Base-by-base conservation (phyloP, 2,797 vertebrate species). In the Varecia variegata region DNA sequence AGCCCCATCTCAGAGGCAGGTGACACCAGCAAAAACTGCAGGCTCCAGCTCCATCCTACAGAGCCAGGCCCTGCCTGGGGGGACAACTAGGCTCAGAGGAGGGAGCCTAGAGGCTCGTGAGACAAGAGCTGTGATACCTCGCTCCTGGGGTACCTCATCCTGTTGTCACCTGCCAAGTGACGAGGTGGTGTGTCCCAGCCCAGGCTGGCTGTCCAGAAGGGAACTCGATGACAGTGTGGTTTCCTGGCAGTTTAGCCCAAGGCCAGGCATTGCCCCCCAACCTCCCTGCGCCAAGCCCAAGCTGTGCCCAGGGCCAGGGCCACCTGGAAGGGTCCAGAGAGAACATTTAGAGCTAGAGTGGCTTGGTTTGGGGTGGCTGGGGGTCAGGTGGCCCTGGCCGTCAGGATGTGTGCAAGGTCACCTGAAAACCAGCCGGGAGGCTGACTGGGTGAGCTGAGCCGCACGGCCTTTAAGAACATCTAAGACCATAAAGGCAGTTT, bases 1-100 rank as follows among this genome's bases (percentile, higher is more conserved):
- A 92, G 1, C 11, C 87, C 88, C 20, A 0, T 4, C 7, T 17
- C 77, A 45, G 40, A 58, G 56, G 52, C 9, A 56, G 38, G 56
- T 14, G 88, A 30, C 18, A 38, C 32, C 47, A 18, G 45, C 23
- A 32, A 90, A 45, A 8, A 35, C 21, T 3, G 45, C 5, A 60
- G 47, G 14, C 25, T 80, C 56, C 65, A 52, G n/a, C 58, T 91
- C 82, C 3, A 2, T 90, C 81, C 88, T 90, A 65, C 50, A 70
- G 91, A 96, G 35, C 17, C 60, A 23, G 56, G 43, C n/a, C 38
- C 21, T 0, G 0, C 35, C 1, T 8, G 15, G 30, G 54, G 82
- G 5, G 50, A 27, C 20, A 32, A 3, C 12, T 25, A 52, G 58
- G 38, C 38, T 92, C 73, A 65, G 32, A 90, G 18, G 56, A 30